Evolutionary conservation across 2,888 invertebrate genomes (phyloP), one percentile per base, ranked within the genome.

Genomic region (Graphium colonna): DNA sequence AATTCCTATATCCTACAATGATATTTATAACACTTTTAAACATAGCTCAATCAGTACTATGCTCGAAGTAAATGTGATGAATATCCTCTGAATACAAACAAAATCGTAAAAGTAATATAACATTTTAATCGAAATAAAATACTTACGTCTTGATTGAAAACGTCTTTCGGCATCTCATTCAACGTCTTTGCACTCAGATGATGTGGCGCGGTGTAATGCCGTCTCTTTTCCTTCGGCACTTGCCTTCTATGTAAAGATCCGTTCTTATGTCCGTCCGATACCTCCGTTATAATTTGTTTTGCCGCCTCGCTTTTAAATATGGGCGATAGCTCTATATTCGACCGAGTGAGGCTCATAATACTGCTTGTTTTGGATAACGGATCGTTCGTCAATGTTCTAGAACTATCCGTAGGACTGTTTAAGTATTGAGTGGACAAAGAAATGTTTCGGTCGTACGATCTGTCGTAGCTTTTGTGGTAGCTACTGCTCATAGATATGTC

Each of bases 271-370:
- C 81, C 81, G 68, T 89, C 90, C 0, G 92, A 91, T 92, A 96
- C 94, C 82, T 96, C 96, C 59, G 94, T 95, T 60, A 96, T 95
- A 48, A 96, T 96, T 81, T 96, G 95, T 58, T 94, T 92, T 0
- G 96, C 96, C 1, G 96, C 95, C 76, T 96, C 96, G 71, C 96
- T 96, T 73, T 96, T 95, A 79, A 96, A 96, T 51, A 95, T 93
- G 0, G 95, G 95, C 17, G 95, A 95, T 60, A 95, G 75, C 66
- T 95, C 90, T 66, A 89, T 86, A 54, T 86, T 79, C 1, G 86
- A 87, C 56, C 87, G 69, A 2, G 82, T 87, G 59, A 90, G 62
- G 59, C 90, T 90, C 0, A 74, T 82, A 1, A 90, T 78, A 58
- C 90, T 90, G 55, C 88, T 88, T 0, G 86, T 87, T 60, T 90